phyloP scores from a whole-genome alignment of 2,797 vertebrate genomes.

The Arnoldichthys spilopterus region DNA sequence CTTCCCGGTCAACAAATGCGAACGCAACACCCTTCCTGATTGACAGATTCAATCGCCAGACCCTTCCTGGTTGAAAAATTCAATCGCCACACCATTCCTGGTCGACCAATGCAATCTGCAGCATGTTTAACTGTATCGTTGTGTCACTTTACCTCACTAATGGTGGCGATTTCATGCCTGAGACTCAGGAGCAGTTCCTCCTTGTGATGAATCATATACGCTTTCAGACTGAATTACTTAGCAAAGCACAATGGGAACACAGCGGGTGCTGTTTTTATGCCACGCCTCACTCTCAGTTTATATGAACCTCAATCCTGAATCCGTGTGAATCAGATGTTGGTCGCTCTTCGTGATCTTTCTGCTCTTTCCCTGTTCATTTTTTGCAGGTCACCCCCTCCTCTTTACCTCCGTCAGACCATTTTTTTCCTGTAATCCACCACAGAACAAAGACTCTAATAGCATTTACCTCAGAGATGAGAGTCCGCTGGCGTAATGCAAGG shows the following conservation, averaged over 20 bases:
- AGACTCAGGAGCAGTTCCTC: slow-evolving; percentile 4
- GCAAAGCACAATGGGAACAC: background rate
- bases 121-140: too few species aligned
- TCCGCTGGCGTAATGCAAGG: slow-evolving; percentile 11
- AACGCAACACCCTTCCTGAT: too few species aligned
- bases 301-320: background rate
- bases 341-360: background rate
- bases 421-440: background rate
- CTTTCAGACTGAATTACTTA: slow-evolving; percentile 22
- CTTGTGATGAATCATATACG: slow-evolving; percentile 27
- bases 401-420: too few species aligned
- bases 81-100: too few species aligned
- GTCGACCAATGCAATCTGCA: too few species aligned
- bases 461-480: slow-evolving; percentile 16
- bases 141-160: slow-evolving; percentile 2
- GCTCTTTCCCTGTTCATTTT: background rate
- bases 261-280: background rate
- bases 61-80: too few species aligned
- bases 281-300: background rate
- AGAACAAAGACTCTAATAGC: slow-evolving; percentile 35
- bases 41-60: too few species aligned
- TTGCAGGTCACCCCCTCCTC: too few species aligned
- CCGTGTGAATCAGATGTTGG: background rate
- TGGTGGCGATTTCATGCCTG: slow-evolving; percentile 44
- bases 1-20: too few species aligned